Conservation (phyloP, 2,888 invertebrate genomes). For the Drosophila testacea region DNA sequence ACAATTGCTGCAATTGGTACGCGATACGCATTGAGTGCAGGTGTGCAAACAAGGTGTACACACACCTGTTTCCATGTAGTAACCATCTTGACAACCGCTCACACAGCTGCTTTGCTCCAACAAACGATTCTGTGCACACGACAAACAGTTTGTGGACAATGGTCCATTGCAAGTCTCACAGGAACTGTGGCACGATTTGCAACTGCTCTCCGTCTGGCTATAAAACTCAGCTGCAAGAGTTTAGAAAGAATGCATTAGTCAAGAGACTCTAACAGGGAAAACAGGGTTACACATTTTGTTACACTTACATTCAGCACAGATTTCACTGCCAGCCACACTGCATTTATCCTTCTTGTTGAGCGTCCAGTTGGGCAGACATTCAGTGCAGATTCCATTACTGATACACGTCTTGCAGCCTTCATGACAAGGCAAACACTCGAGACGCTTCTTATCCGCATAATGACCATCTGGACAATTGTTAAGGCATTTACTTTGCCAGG, state of each 20-base stretch:
- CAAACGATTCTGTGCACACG: conserved; percentile 90
- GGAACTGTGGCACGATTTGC: conserved; percentile 91
- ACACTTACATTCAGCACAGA: conserved; percentile 88
- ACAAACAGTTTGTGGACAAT: conserved; percentile 90
- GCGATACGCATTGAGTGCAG: conserved; percentile 91
- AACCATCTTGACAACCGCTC: conserved; percentile 91
- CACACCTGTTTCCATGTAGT: conserved; percentile 89
- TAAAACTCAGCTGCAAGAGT: conserved; percentile 89
- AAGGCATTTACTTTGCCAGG: conserved; percentile 90
- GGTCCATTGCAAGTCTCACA: conserved; percentile 94
- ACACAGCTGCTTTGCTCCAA: conserved; percentile 91
- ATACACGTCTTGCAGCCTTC: conserved; percentile 92
- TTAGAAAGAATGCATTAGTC: too few relatives aligned
- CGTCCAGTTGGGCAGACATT: conserved; percentile 91
- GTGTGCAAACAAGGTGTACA: conserved; percentile 93
- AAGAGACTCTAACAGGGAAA: too few relatives aligned
- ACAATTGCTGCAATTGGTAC: conserved; percentile 93
- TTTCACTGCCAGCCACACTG: conserved; percentile 89
- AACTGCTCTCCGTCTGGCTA: conserved; percentile 89
- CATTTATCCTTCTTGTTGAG: conserved; percentile 92
- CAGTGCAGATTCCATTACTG: conserved; percentile 89
- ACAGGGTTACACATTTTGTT: too few relatives aligned
- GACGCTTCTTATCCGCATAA: conserved; percentile 91
- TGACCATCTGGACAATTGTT: conserved; percentile 90
- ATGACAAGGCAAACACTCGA: conserved; percentile 92